A percentile compares a stretch with the other conserved stretches of the same genome.
Conservation (phyloP, 1,140 invertebrate species). For the Euura saliciscinereae region DNA sequence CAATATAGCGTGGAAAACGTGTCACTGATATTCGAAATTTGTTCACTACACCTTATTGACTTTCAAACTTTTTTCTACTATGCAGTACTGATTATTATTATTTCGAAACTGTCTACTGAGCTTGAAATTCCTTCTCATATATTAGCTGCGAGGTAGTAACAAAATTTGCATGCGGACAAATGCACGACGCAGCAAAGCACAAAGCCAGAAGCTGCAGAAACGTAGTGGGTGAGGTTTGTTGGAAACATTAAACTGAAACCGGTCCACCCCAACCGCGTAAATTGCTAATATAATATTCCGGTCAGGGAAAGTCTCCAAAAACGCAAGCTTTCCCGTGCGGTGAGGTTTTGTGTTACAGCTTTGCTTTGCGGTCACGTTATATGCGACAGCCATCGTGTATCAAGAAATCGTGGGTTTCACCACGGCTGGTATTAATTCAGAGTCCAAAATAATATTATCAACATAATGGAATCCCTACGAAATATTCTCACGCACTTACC, state of each 20-base stretch:
- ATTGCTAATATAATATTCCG: conserved; percentile 4
- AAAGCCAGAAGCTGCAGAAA: background rate
- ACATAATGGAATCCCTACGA: too few relatives aligned
- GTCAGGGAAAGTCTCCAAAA: conserved; percentile 1
- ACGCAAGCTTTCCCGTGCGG: background rate
- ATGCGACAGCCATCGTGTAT: background rate
- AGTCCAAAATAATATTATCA: too few relatives aligned
- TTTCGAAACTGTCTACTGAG: background rate
- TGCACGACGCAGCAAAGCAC: background rate
- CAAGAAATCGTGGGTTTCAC: too few relatives aligned
- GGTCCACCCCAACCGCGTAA: background rate
- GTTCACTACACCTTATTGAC: background rate
- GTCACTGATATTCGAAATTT: background rate
- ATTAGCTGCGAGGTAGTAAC: too few relatives aligned
- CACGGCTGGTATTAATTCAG: background rate
- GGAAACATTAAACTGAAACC: conserved; percentile 2
- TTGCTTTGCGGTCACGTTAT: background rate
- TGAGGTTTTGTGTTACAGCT: background rate
- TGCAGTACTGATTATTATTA: background rate
- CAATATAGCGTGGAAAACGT: background rate
- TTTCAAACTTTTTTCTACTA: background rate
- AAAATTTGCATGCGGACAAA: background rate
- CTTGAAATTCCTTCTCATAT: too few relatives aligned
- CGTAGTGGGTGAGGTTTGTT: background rate
- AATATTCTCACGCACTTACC: too few relatives aligned